Base-by-base conservation (phyloP, 2,113 vertebrate species). In the Prionailurus bengalensis region DNA sequence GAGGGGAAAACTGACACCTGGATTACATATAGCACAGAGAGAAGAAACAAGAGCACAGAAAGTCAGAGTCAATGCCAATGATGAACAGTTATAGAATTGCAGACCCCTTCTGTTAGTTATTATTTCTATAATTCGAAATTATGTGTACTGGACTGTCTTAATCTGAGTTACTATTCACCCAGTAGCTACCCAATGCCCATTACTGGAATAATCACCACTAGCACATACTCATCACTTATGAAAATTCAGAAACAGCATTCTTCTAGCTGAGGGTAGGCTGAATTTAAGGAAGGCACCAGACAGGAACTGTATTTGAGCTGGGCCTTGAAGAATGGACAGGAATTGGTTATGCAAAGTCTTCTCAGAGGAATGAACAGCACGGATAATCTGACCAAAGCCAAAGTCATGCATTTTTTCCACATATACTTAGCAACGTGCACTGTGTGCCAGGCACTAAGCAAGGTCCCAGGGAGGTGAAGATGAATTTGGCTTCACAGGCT, bases 211-310 rank as follows among this genome's bases (percentile, higher is more conserved):
- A n/a, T 79, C 84, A 66, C 42, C 65, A 14, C 51, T 76, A 81
- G 89, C 39, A 85, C 42, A 63, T 89, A 86, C 89, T 84, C 91
- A 91, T 53, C 63, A 11, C 23, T 88, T 68, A 87, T 19, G 45
- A 97, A 76, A 70, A 79, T 79, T 88, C 81, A 76, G 48, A 93
- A 93, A 66, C 29, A 12, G 17, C 11, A 78, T 94, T 93, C 92
- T 82, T 83, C 53, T 79, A 84, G 9, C 14, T 91, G 33, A 61
- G 9, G 39, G 1, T 15, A 31, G 15, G 23, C 29, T 42, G 0
- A n/a, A 89, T 91, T 65, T 61, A 68, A 51, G 58, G 45, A 66
- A 51, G 78, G 31, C 73, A 76, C 61, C 45, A 39, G 13, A 25
- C 66, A 79, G 8, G 51, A 48, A 23, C 1, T 80, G 17, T 42